Evolutionary conservation across 2,113 vertebrate species (phyloP).

Genomic region (Pachyramphus minor): DNA sequence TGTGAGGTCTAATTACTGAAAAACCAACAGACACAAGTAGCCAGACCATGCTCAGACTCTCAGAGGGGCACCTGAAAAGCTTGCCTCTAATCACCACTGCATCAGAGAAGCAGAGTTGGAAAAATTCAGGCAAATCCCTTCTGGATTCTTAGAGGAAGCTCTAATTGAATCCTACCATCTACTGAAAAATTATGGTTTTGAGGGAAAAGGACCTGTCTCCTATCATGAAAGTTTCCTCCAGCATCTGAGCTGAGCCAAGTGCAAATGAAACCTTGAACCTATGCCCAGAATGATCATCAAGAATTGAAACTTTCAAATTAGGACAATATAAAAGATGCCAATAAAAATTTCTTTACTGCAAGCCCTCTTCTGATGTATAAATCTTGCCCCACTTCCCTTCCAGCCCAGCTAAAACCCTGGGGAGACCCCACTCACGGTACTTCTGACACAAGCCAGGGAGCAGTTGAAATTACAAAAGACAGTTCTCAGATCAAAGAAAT

Average conservation of each 20-base stretch:
- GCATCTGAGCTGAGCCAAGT: conserved; percentile 16
- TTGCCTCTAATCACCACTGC: neutral
- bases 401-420: neutral
- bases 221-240: conserved; percentile 1
- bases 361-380: neutral
- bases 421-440: neutral
- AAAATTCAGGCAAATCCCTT: neutral
- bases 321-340: conserved; percentile 19
- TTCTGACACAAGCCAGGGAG: conserved; percentile 41
- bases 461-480: conserved; percentile 22
- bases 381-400: neutral
- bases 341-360: conserved; percentile 1
- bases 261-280: conserved; percentile 39
- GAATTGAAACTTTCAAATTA: conserved; percentile 5
- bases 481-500: conserved; percentile 34
- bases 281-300: conserved; percentile 11
- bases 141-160: neutral
- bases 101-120: neutral
- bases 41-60: neutral
- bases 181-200: neutral
- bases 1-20: neutral
- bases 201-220: conserved; percentile 15
- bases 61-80: neutral
- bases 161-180: neutral
- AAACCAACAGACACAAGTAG: neutral